phyloP scores from a whole-genome alignment of 2,797 vertebrate species.

The Scolopax bukidnonensis region DNA sequence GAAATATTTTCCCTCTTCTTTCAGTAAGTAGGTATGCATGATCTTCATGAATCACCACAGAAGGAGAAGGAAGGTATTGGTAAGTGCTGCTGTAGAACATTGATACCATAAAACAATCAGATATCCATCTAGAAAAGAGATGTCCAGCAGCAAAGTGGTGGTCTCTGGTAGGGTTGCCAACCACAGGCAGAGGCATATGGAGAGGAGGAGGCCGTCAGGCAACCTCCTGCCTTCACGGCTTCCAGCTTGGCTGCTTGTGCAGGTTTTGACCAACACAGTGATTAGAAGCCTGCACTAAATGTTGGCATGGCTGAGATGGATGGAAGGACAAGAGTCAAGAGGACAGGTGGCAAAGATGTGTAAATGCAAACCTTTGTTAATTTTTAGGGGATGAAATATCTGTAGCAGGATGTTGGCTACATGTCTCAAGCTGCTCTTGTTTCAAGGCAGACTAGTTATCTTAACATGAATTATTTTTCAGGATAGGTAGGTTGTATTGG shows the following conservation, averaged over 20 bases:
- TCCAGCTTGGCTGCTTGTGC: fast-evolving
- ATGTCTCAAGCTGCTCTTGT: neutral
- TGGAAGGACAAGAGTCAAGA: neutral
- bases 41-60: neutral
- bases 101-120: neutral
- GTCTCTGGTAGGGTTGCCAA: neutral
- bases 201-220: neutral
- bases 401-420: neutral
- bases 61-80: neutral
- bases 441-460: neutral
- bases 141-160: neutral
- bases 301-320: fast-evolving
- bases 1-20: neutral
- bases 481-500: neutral
- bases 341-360: fast-evolving
- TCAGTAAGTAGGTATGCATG: neutral
- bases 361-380: neutral
- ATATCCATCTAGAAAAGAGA: neutral
- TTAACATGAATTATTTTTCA: neutral
- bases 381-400: neutral
- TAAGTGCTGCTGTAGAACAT: neutral
- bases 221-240: neutral
- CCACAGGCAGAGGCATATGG: neutral
- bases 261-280: neutral
- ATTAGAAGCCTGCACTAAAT: neutral